Conservation (phyloP, 2,888 invertebrate genomes). For the Chaetogeoica ovagalla region DNA sequence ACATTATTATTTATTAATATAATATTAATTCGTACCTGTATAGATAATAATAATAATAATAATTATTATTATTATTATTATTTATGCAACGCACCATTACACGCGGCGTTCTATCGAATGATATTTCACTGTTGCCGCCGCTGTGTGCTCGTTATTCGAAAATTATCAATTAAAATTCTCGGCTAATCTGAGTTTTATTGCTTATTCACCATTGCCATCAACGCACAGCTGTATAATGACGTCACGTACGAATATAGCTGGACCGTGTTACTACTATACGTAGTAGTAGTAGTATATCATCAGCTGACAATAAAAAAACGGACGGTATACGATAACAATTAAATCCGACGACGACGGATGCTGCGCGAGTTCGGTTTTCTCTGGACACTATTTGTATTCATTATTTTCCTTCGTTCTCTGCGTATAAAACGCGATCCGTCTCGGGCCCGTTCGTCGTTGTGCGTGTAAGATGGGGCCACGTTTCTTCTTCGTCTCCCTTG, state of each 20-base stretch:
- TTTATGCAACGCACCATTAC: no score
- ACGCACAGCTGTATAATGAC: slow-evolving; percentile 36
- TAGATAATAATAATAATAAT: no score
- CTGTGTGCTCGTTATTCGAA: background rate
- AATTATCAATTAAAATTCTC: slow-evolving; percentile 29
- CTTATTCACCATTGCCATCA: background rate
- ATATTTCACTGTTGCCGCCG: no score
- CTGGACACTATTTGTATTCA: background rate
- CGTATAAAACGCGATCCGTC: slow-evolving; percentile 8
- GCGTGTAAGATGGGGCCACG: background rate
- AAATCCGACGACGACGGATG: slow-evolving; percentile 11
- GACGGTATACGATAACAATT: slow-evolving; percentile 11
- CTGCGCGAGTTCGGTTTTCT: slow-evolving; percentile 34
- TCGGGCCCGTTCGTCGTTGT: slow-evolving; percentile 1
- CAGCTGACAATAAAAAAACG: slow-evolving; percentile 50
- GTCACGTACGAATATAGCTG: slow-evolving; percentile 11
- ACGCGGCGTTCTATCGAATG: no score
- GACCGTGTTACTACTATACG: background rate
- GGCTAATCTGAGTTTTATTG: background rate
- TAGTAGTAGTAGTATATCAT: background rate
- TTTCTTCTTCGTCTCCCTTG: slow-evolving; percentile 5
- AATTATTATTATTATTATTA: no score
- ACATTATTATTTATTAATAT: background rate
- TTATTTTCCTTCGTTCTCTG: slow-evolving; percentile 24
- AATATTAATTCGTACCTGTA: background rate